phyloP scores from a whole-genome alignment of 2,113 vertebrate species.

The Galeopterus variegatus region DNA sequence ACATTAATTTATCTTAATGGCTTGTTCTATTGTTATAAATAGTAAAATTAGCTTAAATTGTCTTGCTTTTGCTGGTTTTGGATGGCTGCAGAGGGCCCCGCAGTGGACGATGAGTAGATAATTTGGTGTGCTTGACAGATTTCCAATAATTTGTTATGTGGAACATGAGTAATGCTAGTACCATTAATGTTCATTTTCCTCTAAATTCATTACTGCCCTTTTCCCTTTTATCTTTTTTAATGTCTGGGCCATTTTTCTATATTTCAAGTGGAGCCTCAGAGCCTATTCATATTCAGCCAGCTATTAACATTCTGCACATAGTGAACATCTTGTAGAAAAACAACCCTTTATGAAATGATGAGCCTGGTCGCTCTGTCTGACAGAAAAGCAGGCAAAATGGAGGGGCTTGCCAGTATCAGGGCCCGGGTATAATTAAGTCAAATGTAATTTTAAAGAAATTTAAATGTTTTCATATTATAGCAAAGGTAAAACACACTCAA shows the following conservation, averaged over 20 bases:
- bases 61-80: slow-evolving; percentile 99
- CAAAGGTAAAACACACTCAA: slow-evolving; percentile 88
- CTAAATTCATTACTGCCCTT: slow-evolving; percentile 99
- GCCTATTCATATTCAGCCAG: slow-evolving; percentile 93
- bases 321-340: slow-evolving; percentile 90
- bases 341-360: slow-evolving; percentile 90
- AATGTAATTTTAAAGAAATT: slow-evolving; percentile 92
- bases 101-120: slow-evolving; percentile 98
- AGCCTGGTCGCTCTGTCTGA: slow-evolving; percentile 86
- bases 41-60: slow-evolving; percentile 99
- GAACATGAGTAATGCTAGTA: slow-evolving; percentile 99
- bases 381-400: slow-evolving; percentile 84
- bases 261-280: slow-evolving; percentile 96
- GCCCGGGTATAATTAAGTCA: slow-evolving; percentile 89
- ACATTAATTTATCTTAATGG: slow-evolving; percentile 99
- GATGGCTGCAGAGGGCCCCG: slow-evolving; percentile 97
- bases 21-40: slow-evolving; percentile 99
- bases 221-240: slow-evolving; percentile 99
- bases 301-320: slow-evolving; percentile 95
- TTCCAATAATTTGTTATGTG: slow-evolving; percentile 99
- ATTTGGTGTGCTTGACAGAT: slow-evolving; percentile 99
- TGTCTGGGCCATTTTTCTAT: slow-evolving; percentile 96
- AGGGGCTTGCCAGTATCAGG: slow-evolving; percentile 85
- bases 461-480: slow-evolving; percentile 91
- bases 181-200: slow-evolving; percentile 99